Percentiles rank a stretch among this genome's conserved stretches.
Evolutionary conservation across 2,797 vertebrate species (phyloP).

Genomic region (Spea hammondii): DNA sequence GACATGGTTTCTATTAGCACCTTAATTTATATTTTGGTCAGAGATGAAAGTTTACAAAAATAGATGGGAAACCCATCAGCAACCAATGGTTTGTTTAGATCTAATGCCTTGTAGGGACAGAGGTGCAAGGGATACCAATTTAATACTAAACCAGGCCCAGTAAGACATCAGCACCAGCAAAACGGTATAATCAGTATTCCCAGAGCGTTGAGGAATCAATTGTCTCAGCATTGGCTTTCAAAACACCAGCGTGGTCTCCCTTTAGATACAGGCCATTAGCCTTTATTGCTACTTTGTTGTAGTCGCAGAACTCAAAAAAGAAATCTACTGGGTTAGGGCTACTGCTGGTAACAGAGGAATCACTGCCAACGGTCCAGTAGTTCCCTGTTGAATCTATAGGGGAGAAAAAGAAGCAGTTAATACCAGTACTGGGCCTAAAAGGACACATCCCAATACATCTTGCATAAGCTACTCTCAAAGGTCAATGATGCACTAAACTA

Average conservation of each 20-base stretch:
- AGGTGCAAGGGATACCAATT: neutral
- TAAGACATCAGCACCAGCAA: constrained; percentile 53
- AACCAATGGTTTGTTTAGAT: constrained; percentile 6
- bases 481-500: too few species aligned
- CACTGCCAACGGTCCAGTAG: constrained; percentile 92
- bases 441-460: too few species aligned
- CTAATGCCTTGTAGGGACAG: constrained; percentile 10
- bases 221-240: constrained; percentile 88
- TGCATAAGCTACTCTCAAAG: too few species aligned
- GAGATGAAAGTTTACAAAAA: neutral
- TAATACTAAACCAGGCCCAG: constrained; percentile 7
- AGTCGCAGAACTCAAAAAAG: constrained; percentile 96
- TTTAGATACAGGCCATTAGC: constrained; percentile 89
- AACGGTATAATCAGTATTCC: constrained; percentile 86
- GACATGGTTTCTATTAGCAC: neutral
- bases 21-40: neutral
- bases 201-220: constrained; percentile 91
- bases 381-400: constrained; percentile 89
- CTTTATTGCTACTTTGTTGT: constrained; percentile 95
- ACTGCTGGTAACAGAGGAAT: constrained; percentile 90
- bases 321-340: constrained; percentile 89
- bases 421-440: too few species aligned
- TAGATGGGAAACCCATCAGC: neutral
- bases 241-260: constrained; percentile 93
- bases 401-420: neutral